Conservation (phyloP, 2,113 vertebrate genomes). For the Plectropomus leopardus region DNA sequence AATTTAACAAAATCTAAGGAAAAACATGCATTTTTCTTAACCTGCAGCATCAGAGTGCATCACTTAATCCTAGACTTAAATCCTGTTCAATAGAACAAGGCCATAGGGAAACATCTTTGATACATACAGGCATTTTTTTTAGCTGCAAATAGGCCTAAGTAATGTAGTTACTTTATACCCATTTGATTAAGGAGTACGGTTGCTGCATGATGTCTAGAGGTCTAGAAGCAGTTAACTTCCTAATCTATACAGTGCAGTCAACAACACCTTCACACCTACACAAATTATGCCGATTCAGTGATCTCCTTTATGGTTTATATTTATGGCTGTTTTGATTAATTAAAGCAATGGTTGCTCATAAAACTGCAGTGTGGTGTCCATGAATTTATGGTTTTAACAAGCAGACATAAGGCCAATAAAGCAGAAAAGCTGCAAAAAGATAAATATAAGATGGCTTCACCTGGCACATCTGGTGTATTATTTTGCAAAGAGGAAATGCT, state of each 20-base stretch:
- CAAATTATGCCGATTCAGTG: constrained; percentile 7
- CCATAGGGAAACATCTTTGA: neutral
- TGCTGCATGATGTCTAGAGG: neutral
- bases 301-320: constrained; percentile 8
- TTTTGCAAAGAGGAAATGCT: constrained; percentile 7
- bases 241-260: constrained; percentile 1
- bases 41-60: neutral
- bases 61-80: constrained; percentile 21
- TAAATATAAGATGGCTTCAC: neutral
- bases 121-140: neutral
- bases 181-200: neutral
- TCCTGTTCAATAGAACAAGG: neutral
- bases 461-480: neutral
- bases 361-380: constrained; percentile 6
- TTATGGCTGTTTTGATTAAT: constrained; percentile 43
- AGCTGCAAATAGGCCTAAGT: neutral
- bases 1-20: neutral
- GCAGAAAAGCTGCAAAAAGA: neutral
- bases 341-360: constrained; percentile 24
- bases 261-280: neutral
- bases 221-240: neutral
- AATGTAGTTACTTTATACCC: neutral
- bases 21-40: neutral
- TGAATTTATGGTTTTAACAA: constrained; percentile 21
- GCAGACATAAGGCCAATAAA: constrained; percentile 17